A percentile compares a stretch with the other conserved stretches of the same genome.
phyloP scores from a whole-genome alignment of 2,113 vertebrate species.

The Agelaius phoeniceus region DNA sequence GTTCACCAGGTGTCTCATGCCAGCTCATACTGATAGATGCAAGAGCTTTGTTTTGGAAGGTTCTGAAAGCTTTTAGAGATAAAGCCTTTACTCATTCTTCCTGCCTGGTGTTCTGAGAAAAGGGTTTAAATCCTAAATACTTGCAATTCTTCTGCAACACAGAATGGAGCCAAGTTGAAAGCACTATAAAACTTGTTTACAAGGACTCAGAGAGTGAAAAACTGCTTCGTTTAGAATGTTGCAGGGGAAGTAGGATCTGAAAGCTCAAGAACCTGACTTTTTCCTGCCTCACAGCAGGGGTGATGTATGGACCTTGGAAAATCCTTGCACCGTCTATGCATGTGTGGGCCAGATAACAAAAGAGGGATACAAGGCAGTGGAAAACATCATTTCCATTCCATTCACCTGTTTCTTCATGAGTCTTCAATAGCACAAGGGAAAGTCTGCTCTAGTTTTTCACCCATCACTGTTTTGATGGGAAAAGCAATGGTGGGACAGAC shows the following conservation, averaged over 20 bases:
- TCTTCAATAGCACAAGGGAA: background rate
- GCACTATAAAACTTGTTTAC: constrained; percentile 61
- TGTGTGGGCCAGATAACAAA: background rate
- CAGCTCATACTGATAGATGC: background rate
- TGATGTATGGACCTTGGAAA: background rate
- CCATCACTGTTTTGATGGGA: background rate
- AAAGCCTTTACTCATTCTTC: background rate
- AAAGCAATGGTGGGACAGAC: background rate
- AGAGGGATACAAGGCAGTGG: background rate
- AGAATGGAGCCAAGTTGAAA: constrained; percentile 14
- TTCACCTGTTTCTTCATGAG: background rate
- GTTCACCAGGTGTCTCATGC: background rate
- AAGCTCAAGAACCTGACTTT: background rate
- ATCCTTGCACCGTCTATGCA: background rate
- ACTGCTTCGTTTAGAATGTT: constrained; percentile 31
- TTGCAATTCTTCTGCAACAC: constrained; percentile 25
- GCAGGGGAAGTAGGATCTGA: background rate
- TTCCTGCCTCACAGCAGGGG: background rate
- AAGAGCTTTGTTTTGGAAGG: background rate
- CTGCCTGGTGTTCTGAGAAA: background rate
- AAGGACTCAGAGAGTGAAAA: constrained; percentile 39
- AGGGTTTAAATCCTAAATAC: constrained; percentile 32
- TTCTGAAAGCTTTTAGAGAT: constrained; percentile 19
- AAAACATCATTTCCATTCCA: background rate
- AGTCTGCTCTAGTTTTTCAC: background rate